Percentiles rank a stretch among this genome's conserved stretches.
phyloP scores from a whole-genome alignment of 1,140 invertebrate species.

The Hypsibius dujardini region DNA sequence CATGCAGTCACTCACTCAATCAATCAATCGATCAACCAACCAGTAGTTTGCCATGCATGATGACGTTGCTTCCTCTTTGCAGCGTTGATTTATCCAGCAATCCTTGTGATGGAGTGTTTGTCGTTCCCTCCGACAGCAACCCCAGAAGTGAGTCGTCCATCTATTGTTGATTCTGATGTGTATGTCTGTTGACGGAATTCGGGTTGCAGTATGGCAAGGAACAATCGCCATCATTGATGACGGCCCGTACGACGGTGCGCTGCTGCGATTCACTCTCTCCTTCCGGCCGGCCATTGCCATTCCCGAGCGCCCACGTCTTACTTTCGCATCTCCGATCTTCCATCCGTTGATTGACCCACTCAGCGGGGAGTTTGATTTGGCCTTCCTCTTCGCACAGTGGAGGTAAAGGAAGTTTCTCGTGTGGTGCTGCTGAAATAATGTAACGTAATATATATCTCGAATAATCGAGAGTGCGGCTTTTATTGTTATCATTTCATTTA shows the following conservation, averaged over 20 bases:
- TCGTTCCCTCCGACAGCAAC: neutral
- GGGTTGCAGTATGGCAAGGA: neutral
- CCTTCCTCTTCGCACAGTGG: neutral
- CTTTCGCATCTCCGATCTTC: neutral
- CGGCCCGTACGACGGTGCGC: neutral
- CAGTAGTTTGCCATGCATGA: neutral
- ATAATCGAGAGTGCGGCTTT: too few species aligned
- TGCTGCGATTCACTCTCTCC: neutral
- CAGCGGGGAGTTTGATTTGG: constrained; percentile 5
- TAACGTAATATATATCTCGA: too few species aligned
- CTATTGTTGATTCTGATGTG: constrained; percentile 1
- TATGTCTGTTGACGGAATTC: neutral
- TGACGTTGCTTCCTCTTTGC: neutral
- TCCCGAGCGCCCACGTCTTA: neutral
- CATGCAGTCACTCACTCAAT: too few species aligned
- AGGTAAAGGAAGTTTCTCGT: neutral
- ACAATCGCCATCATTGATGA: neutral
- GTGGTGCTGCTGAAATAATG: too few species aligned
- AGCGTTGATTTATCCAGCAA: neutral
- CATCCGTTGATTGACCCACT: constrained; percentile 3
- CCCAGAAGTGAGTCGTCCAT: neutral
- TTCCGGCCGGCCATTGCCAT: neutral
- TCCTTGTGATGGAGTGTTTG: neutral
- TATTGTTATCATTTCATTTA: too few species aligned
- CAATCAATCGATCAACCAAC: too few species aligned